Evolutionary conservation across 2,797 vertebrate species (phyloP), one percentile per base, ranked within the genome.

Genomic region (Nasua narica): DNA sequence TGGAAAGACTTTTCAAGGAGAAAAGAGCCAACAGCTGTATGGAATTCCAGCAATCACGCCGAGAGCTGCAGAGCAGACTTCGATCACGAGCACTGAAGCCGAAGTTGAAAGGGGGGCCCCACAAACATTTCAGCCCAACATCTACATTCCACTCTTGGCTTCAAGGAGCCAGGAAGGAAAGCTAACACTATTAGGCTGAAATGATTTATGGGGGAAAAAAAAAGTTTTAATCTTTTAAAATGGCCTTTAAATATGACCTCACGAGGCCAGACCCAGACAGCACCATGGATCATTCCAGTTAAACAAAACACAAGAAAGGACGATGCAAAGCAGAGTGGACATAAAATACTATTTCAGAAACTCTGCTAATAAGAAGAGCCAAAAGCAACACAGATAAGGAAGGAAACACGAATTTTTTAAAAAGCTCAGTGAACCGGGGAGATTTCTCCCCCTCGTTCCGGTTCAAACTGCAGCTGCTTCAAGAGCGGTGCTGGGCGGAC

Each of bases 21-120:
- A 96, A 97, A 97, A 96, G 48, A 95, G 91, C 93, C 87, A 96
- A 90, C 92, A 95, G 95, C 95, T 98, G 97, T 88, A 23, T 11
- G 69, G 52, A 87, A 95, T 21, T 29, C 18, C 90, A 25, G 37
- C 48, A 3, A 6, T 81, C 65, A 16, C 25, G 21, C 56, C 56
- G 25, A 43, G 90, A 87, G 58, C 50, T 19, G 1, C 12, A 4
- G 21, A 32, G 18, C 21, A 10, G 16, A 58, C 96, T 98, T 96
- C 97, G 95, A 97, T 95, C 97, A 74, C 4, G 1, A 29, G 65
- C 21, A 3, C 43, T n/a, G 21, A 18, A 29, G 37, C 12, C 14
- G 0, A 13, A 94, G 81, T 25, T 37, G 78, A 94, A 95, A 76
- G 58, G 83, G 32, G 43, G 13, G 5, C 40, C 60, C 60, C 9